Base-by-base conservation (phyloP, 2,797 vertebrate species). In the Takifugu ocellatus region DNA sequence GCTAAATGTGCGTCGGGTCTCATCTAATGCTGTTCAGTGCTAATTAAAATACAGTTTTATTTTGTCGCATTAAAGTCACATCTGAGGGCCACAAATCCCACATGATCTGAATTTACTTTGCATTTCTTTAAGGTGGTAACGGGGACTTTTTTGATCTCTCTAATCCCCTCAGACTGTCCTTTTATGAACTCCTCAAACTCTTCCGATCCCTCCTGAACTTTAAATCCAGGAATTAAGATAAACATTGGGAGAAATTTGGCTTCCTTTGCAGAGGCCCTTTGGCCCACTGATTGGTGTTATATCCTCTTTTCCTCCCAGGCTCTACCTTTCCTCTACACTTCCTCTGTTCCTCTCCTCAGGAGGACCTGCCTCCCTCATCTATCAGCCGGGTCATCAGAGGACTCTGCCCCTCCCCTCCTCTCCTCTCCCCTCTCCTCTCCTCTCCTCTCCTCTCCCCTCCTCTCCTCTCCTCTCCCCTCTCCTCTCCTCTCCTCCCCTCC, bases 141-240 rank as follows among this genome's bases (percentile, higher is more conserved):
- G 58, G 36, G 62, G 49, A 61, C 56, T 42, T 70, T 74, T 73
- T 70, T 68, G 33, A 65, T 65, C 74, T 27, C 5, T 44, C 45
- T 81, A 84, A 88, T 83, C 77, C 66, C 52, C 36, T 16, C 59
- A 68, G 59, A 56, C 56, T 78, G 71, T 75, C 70, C 54, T 77
- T 78, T 78, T 31, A 65, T 65, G 61, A 83, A 75, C 58, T 54
- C 49, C 55, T 66, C 52, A 51, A 48, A 71, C 55, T 55, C 70
- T 61, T 55, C 59, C 49, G 43, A 49, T 43, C 21, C 60, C 57
- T 7, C 54, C 54, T 62, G 62, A 77, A 72, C 68, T 54, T 56
- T 66, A 79, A 84, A 76, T 77, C 68, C 78, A 65, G 57, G 53
- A 63, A 6, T 77, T 77, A 70, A 74, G 78, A 79, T 77, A 79